Base-by-base conservation (phyloP, 2,113 vertebrate genomes). In the Harpagus bidentatus region DNA sequence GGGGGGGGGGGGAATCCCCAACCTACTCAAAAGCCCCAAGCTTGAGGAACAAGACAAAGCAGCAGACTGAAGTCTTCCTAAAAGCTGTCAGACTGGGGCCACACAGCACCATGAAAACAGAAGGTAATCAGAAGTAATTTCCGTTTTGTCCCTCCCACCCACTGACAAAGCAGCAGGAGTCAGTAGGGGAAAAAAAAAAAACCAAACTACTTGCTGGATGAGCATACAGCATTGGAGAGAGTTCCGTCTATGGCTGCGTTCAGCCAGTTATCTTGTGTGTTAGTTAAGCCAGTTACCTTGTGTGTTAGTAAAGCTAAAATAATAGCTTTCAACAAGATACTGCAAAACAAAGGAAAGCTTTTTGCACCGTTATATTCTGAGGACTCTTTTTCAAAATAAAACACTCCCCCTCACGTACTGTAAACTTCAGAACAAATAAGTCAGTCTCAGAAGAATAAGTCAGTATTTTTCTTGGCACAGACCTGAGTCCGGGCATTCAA, bases 101-200 rank as follows among this genome's bases (percentile, higher is more conserved):
- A 96, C 88, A 92, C 52, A 93, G 91, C 6, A 0, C 84, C 92
- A 85, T 40, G 81, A 97, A 98, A 97, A 97, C 56, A 95, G 93
- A 95, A 67, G 65, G 53, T 95, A 96, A 97, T 97, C 94, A 97
- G 83, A 96, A 98, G 90, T 88, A 94, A 98, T 98, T 98, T 98
- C 96, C 97, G 97, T 95, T 95, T 92, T 95, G 94, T 93, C 93
- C 90, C 88, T 98, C 97, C 96, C 97, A 96, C 97, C 93, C 88
- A 90, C 91, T 96, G 97, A 96, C 73, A 92, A 92, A 97, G 50
- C 97, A 97, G 96, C 97, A 96, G 95, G 96, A 91, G 86, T 48
- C 47, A 73, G 71, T 43, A 88, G 13, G 20, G 13, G 20, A 76
- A 93, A 81, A 92, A 50, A 48, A 23, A 14, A 86, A 85, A 43